Evolutionary conservation across 2,113 vertebrate species (phyloP).

Genomic region (Odocoileus virginianus): DNA sequence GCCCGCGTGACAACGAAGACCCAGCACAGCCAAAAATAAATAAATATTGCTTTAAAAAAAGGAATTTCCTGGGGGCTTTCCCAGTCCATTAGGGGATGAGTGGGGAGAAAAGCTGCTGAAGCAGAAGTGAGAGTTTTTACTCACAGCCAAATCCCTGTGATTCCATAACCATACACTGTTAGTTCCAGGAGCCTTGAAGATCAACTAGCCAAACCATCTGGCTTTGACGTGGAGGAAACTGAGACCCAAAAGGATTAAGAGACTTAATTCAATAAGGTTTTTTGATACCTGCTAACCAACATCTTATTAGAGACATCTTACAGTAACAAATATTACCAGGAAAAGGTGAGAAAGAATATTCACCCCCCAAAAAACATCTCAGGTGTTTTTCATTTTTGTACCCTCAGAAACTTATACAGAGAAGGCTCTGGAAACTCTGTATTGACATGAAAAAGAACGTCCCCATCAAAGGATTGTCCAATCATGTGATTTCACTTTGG

Average conservation of each 20-base stretch:
- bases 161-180: background rate
- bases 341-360: background rate
- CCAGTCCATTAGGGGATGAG: background rate
- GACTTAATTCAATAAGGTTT: background rate
- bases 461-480: background rate
- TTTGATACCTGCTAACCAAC: background rate
- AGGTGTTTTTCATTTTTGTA: background rate
- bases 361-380: background rate
- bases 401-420: background rate
- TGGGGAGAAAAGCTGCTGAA: background rate
- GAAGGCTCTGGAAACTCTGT: background rate
- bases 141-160: background rate
- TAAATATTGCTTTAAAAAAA: background rate
- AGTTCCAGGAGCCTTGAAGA: background rate
- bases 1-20: rapidly evolving
- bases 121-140: conserved; percentile 5
- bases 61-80: background rate
- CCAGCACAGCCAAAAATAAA: background rate
- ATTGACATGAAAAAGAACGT: background rate
- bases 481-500: background rate
- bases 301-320: background rate
- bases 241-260: background rate
- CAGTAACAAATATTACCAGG: background rate
- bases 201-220: background rate
- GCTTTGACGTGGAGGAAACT: background rate